Evolutionary conservation across 2,113 vertebrate genomes (phyloP).

Genomic region (Hydrochoerus hydrochaeris): DNA sequence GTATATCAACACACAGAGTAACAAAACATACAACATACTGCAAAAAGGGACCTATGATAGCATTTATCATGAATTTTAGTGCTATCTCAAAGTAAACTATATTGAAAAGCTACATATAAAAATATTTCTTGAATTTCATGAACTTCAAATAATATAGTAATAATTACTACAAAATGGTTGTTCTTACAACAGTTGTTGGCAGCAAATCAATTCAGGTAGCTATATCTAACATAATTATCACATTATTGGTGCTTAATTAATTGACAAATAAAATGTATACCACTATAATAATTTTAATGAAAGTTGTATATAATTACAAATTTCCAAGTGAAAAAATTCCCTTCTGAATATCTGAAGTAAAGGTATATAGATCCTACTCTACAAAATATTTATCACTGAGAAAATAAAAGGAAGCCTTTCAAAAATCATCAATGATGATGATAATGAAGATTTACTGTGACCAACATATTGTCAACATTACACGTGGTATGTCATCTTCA

Average conservation of each 20-base stretch:
- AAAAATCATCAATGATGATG: conserved; percentile 8
- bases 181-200: not conserved
- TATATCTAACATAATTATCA: not conserved
- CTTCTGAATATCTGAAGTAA: conserved; percentile 31
- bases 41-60: not conserved
- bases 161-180: not conserved
- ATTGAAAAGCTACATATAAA: not conserved
- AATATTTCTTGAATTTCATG: not conserved
- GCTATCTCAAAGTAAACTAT: not conserved
- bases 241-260: not conserved
- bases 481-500: too few species aligned
- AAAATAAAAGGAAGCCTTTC: conserved; percentile 74
- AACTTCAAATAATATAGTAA: not conserved
- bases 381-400: conserved; percentile 60
- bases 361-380: not conserved
- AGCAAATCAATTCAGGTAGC: not conserved
- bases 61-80: not conserved
- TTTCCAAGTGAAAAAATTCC: conserved; percentile 31
- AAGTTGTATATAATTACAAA: conserved; percentile 6
- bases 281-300: not conserved
- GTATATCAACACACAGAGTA: too few species aligned
- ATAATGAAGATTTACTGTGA: not conserved
- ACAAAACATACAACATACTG: not conserved
- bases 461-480: not conserved
- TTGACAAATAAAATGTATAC: not conserved